These are phyloP conservation scores for Hipparchia sbordonii DNA, from an alignment of 2,888 invertebrate genomes.

Conservation along the genomic window DNA sequence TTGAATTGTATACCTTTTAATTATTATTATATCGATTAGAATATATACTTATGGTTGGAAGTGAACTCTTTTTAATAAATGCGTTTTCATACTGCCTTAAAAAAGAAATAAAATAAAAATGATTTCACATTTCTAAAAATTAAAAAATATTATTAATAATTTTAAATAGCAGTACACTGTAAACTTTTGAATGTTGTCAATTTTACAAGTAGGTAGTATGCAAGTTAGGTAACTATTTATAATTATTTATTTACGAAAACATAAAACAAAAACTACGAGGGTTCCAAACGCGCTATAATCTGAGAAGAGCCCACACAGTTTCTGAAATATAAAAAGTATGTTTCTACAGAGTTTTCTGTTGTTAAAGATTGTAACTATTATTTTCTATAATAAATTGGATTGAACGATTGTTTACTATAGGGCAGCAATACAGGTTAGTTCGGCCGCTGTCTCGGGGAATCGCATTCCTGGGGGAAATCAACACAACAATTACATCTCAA, in stretches of 20 bases:
- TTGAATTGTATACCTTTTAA: conserved; percentile 1
- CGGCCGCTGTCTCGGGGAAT: conserved; percentile 54
- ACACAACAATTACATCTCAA: conserved; percentile 78
- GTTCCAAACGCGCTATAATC: too few relatives aligned
- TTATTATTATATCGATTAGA: not conserved
- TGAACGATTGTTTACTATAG: conserved; percentile 57
- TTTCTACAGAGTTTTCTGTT: not conserved
- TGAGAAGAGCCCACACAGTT: too few relatives aligned
- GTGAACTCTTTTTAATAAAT: not conserved
- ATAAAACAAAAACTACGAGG: too few relatives aligned
- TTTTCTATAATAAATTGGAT: conserved; percentile 34
- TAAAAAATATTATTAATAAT: too few relatives aligned
- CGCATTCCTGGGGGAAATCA: conserved; percentile 75
- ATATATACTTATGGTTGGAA: not conserved
- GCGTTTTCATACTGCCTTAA: too few relatives aligned
- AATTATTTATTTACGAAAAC: too few relatives aligned
- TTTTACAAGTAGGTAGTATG: too few relatives aligned
- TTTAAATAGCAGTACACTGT: too few relatives aligned
- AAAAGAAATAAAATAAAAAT: too few relatives aligned
- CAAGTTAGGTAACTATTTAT: too few relatives aligned
- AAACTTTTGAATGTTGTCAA: too few relatives aligned
- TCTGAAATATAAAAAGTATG: not conserved
- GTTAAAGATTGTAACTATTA: not conserved
- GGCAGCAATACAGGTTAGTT: conserved; percentile 55
- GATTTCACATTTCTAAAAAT: too few relatives aligned